Evolutionary conservation across 2,113 vertebrate genomes (phyloP).

Genomic region (Corvus cornix): DNA sequence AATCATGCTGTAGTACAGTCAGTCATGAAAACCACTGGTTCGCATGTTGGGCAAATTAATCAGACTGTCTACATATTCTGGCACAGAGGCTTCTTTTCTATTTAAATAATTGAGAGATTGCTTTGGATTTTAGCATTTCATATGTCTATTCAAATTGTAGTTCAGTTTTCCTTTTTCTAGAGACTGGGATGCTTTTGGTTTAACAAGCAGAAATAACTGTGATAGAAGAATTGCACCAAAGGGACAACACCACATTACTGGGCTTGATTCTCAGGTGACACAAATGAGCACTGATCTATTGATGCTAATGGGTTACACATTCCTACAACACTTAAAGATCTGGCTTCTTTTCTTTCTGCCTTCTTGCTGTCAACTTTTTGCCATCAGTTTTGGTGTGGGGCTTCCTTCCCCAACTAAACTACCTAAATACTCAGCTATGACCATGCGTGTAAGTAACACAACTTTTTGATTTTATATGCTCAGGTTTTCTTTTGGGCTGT

Average conservation of each 20-base stretch:
- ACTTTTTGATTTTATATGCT: background rate
- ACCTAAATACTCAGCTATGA: background rate
- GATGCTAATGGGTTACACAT: background rate
- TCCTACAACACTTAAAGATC: background rate
- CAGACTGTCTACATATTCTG: background rate
- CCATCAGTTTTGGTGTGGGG: background rate
- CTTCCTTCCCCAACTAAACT: accelerated
- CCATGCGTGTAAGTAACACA: background rate
- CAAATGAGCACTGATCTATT: background rate
- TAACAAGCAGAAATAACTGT: background rate
- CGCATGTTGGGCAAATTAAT: background rate
- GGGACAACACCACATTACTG: background rate
- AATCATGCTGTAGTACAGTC: background rate
- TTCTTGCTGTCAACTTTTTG: background rate
- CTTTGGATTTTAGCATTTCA: background rate
- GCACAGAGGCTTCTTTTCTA: background rate
- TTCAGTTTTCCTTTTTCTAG: background rate
- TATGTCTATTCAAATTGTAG: background rate
- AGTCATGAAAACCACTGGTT: background rate
- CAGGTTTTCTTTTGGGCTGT: background rate
- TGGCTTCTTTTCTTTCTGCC: background rate
- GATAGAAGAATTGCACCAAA: background rate
- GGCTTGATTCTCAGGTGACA: background rate
- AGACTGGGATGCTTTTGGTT: background rate
- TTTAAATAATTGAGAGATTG: background rate